phyloP scores from a whole-genome alignment of 2,888 invertebrate genomes.

The Acholoe squamosa region DNA sequence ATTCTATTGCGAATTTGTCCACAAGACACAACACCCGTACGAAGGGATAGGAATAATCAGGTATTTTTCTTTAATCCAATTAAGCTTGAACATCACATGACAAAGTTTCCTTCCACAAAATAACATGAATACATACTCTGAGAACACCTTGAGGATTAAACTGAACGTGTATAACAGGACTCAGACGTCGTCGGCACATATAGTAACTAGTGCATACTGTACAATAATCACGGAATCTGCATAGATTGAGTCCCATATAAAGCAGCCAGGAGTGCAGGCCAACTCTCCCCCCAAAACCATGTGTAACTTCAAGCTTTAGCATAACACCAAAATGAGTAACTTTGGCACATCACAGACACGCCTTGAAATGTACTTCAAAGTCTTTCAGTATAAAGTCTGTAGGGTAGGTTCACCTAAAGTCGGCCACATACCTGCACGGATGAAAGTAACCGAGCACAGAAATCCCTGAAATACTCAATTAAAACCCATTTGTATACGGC shows the following conservation, averaged over 20 bases:
- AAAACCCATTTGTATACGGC: too few relatives aligned
- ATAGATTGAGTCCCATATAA: conserved; percentile 16
- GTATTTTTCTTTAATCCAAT: too few relatives aligned
- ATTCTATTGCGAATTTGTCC: background rate
- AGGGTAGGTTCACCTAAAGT: too few relatives aligned
- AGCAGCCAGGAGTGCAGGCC: background rate
- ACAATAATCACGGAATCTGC: conserved; percentile 15
- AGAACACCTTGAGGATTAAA: conserved; percentile 27
- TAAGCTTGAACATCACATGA: conserved; percentile 12
- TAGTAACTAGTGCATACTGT: background rate
- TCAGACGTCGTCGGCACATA: background rate
- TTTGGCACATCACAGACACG: conserved; percentile 49
- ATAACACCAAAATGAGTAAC: background rate
- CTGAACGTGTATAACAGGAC: background rate
- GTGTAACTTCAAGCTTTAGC: conserved; percentile 33
- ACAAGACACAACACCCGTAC: too few relatives aligned
- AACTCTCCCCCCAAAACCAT: background rate
- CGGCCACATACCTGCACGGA: too few relatives aligned
- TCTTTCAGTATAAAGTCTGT: conserved; percentile 12
- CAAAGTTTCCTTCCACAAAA: background rate
- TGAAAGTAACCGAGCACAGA: too few relatives aligned
- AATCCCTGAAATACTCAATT: too few relatives aligned
- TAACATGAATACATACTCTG: background rate
- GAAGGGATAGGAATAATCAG: too few relatives aligned
- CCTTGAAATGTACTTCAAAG: background rate